These are phyloP conservation scores for Laticauda colubrina DNA, from an alignment of 2,113 vertebrate genomes.

Conservation along the genomic window DNA sequence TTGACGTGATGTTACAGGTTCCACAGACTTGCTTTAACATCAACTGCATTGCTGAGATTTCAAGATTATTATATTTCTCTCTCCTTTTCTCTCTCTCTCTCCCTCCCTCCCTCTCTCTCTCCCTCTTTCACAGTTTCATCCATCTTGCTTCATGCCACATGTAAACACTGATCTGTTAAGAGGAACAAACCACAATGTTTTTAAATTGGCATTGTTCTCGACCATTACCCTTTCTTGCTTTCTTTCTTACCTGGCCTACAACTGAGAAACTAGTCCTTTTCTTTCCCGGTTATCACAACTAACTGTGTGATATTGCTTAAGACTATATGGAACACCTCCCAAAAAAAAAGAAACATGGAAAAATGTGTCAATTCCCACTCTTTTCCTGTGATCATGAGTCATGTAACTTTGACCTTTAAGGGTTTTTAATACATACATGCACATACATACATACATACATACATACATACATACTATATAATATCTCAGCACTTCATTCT, in stretches of 20 bases:
- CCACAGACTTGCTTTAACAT: background rate
- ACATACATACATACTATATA: no score
- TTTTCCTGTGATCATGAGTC: slow-evolving; percentile 17
- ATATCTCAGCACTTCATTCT: slow-evolving; percentile 2
- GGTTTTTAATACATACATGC: background rate
- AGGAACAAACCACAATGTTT: background rate
- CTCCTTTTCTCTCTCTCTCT: background rate
- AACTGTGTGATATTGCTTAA: background rate
- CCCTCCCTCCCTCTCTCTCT: no score
- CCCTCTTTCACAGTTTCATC: background rate
- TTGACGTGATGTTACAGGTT: background rate
- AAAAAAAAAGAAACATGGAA: background rate
- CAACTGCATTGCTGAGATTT: background rate
- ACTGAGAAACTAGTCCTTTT: background rate
- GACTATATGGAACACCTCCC: background rate
- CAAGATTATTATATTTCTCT: background rate
- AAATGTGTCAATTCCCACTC: background rate
- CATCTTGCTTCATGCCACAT: background rate
- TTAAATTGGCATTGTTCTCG: background rate
- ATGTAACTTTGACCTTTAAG: slow-evolving; percentile 25
- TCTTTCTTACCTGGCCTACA: background rate
- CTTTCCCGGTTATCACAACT: background rate
- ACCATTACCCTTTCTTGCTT: background rate
- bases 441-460: no score
- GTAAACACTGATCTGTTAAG: background rate